Conservation (phyloP, 2,797 vertebrate genomes). For the Channa striata region DNA sequence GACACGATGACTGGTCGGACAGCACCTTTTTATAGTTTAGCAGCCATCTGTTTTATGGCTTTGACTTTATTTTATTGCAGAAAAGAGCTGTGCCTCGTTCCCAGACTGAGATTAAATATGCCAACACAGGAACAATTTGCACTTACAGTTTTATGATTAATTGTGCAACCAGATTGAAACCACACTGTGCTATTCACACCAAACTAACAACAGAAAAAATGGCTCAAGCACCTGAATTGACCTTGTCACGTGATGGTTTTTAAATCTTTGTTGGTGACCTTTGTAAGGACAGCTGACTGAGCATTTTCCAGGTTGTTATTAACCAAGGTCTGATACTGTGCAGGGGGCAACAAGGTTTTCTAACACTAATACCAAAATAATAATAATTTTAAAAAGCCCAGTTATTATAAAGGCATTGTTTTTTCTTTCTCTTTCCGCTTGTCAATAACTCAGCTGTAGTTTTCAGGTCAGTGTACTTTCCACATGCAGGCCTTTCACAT, state of each 20-base stretch:
- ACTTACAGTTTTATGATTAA: constrained; percentile 5
- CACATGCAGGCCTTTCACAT: constrained; percentile 57
- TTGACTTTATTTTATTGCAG: constrained; percentile 36
- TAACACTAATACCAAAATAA: not conserved
- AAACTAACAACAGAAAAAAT: not conserved
- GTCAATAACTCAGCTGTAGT: constrained; percentile 60
- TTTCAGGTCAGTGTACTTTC: constrained; percentile 68
- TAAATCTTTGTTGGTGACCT: constrained; percentile 8
- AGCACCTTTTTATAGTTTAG: constrained; percentile 42
- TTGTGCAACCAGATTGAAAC: constrained; percentile 28
- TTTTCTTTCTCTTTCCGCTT: constrained; percentile 52
- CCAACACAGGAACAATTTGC: not conserved
- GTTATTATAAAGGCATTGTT: constrained; percentile 30
- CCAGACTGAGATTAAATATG: constrained; percentile 12
- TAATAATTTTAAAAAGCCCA: too few relatives aligned
- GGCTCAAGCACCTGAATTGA: not conserved
- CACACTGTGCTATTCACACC: constrained; percentile 10
- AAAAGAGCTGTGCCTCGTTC: constrained; percentile 28
- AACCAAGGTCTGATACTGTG: not conserved
- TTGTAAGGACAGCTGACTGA: not conserved
- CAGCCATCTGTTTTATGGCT: constrained; percentile 51
- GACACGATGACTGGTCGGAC: constrained; percentile 18
- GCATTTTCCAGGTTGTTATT: constrained; percentile 4
- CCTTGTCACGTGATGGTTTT: not conserved
- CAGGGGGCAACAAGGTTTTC: constrained; percentile 12